Base-by-base conservation (phyloP, 2,113 vertebrate species). In the Mystacornis crossleyi region DNA sequence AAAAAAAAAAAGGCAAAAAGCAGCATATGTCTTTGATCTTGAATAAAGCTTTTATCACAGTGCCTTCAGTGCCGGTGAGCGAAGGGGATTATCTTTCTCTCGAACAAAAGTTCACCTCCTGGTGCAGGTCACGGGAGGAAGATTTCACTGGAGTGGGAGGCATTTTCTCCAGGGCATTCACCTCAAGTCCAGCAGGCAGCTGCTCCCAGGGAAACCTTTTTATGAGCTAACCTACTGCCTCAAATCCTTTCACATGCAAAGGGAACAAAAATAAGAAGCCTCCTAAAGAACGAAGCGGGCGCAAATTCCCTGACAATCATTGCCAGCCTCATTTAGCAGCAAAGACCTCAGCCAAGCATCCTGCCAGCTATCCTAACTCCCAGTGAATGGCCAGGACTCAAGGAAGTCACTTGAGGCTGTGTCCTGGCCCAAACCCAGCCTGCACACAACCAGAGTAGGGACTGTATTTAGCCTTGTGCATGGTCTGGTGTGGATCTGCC, bases 41-140 rank as follows among this genome's bases (percentile, higher is more conserved):
- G 81, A 95, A 89, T 95, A 94, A 95, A 86, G 94, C 95, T 96
- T 95, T 97, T 97, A 96, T 95, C 94, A 86, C 72, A 87, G 93
- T 10, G 83, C 81, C 86, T 86, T 94, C 95, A 91, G 89, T 86
- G 91, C 94, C 40, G 61, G 89, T 92, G 95, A 95, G 96, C 83
- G 36, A 55, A 91, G 83, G 94, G 86, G 96, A 95, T 97, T 95
- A 96, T 94, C 83, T 97, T 89, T 89, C 95, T 40, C 70, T 86
- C 4, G 6, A 77, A 96, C 96, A 94, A 87, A 96, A 95, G 89
- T 92, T 97, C 96, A 95, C 91, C 93, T 95, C 96, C 70, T 2
- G 2, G 69, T 47, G 78, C 91, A 95, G 94, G 95, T 95, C 96
- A 93, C 47, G 5, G 93, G 93, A 89, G 86, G 96, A 86, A 89